Evolutionary conservation across 1,140 invertebrate species (phyloP).

Genomic region (Nephotettix cincticeps): DNA sequence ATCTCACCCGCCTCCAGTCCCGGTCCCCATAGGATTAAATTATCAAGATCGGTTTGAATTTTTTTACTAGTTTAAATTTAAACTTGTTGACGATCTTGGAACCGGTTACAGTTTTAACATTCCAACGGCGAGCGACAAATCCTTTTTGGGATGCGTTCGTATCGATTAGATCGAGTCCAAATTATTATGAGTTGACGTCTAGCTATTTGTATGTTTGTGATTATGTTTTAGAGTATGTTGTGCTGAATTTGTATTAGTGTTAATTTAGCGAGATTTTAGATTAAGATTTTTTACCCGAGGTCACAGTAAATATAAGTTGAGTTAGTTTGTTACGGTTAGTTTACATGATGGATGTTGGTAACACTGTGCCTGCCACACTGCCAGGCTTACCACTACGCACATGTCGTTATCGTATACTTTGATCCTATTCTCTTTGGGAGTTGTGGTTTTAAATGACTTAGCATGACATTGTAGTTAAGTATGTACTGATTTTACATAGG

Average conservation of each 20-base stretch:
- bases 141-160: neutral
- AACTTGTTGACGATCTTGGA: too few species aligned
- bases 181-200: slow-evolving; percentile 7
- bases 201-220: slow-evolving; percentile 12
- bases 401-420: neutral
- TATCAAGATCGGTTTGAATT: too few species aligned
- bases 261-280: slow-evolving; percentile 1
- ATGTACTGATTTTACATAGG: too few species aligned
- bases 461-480: too few species aligned
- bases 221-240: slow-evolving; percentile 13
- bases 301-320: neutral
- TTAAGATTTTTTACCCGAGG: slow-evolving; percentile 7
- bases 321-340: neutral
- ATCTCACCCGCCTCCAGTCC: too few species aligned
- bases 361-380: neutral
- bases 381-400: too few species aligned
- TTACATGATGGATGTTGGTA: neutral
- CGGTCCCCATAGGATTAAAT: too few species aligned
- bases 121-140: slow-evolving; percentile 2
- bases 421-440: neutral
- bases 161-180: slow-evolving; percentile 5
- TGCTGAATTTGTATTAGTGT: slow-evolving; percentile 7
- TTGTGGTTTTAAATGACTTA: neutral
- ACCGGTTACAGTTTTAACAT: neutral
- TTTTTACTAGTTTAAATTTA: too few species aligned